phyloP scores from a whole-genome alignment of 1,140 invertebrate genomes.

The Tyrophagus putrescentiae region DNA sequence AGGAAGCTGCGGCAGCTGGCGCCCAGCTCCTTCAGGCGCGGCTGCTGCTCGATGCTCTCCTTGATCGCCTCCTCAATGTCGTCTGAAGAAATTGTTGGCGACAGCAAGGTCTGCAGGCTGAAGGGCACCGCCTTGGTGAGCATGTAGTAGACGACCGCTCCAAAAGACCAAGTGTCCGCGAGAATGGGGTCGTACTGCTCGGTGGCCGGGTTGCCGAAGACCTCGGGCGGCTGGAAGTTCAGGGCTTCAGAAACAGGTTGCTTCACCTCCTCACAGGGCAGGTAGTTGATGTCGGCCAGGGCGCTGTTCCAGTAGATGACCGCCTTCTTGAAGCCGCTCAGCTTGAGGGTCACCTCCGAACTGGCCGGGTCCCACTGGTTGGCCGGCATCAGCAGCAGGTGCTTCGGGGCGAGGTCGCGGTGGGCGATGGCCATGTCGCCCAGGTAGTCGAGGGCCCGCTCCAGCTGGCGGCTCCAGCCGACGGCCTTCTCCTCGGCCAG shows the following conservation, averaged over 20 bases:
- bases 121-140: not conserved
- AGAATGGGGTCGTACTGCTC: not conserved
- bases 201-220: not conserved
- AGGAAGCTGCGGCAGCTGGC: no score
- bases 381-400: not conserved
- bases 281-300: not conserved
- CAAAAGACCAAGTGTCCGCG: conserved; percentile 3
- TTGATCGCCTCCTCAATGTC: not conserved
- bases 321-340: not conserved
- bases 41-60: not conserved
- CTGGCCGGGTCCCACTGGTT: not conserved
- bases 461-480: not conserved
- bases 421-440: not conserved
- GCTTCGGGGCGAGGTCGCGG: not conserved
- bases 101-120: not conserved
- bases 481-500: not conserved
- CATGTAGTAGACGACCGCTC: not conserved
- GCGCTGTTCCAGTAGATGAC: not conserved
- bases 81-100: conserved; percentile 4
- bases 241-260: no score
- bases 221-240: not conserved
- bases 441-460: not conserved
- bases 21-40: not conserved
- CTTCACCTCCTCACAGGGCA: not conserved
- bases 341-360: not conserved